A percentile compares a stretch with the other conserved stretches of the same genome.
These are phyloP conservation scores for Elymnias hypermnestra DNA, from an alignment of 1,140 invertebrate genomes.

Conservation along the genomic window DNA sequence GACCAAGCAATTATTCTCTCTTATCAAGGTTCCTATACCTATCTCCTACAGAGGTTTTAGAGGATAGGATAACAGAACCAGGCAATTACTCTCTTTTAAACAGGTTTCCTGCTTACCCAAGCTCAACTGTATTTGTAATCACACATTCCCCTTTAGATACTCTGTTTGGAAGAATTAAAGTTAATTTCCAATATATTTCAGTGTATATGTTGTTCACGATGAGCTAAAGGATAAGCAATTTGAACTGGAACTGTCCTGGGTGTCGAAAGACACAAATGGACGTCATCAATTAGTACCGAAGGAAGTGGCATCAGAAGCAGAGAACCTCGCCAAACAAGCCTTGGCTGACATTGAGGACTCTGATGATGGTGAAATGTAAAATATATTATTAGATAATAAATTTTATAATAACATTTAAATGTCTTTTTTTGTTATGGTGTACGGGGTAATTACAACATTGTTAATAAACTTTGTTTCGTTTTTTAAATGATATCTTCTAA, in stretches of 20 bases:
- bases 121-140: too few species aligned
- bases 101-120: neutral
- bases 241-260: slow-evolving; percentile 98
- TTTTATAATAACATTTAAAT: slow-evolving; percentile 37
- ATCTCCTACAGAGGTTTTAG: too few species aligned
- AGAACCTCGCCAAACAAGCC: slow-evolving; percentile 62
- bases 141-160: neutral
- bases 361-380: slow-evolving; percentile 71
- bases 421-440: neutral
- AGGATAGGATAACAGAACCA: too few species aligned
- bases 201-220: slow-evolving; percentile 97
- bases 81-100: too few species aligned
- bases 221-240: slow-evolving; percentile 99
- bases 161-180: neutral
- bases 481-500: neutral
- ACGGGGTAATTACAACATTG: too few species aligned
- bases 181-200: slow-evolving; percentile 70
- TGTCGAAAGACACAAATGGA: slow-evolving; percentile 88
- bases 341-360: slow-evolving; percentile 70
- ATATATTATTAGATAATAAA: slow-evolving; percentile 48
- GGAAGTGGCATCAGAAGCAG: slow-evolving; percentile 54
- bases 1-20: too few species aligned
- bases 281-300: slow-evolving; percentile 84
- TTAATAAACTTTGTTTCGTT: too few species aligned
- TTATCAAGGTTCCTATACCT: too few species aligned